Base-by-base conservation (phyloP, 2,888 invertebrate genomes). In the Boloria selene region DNA sequence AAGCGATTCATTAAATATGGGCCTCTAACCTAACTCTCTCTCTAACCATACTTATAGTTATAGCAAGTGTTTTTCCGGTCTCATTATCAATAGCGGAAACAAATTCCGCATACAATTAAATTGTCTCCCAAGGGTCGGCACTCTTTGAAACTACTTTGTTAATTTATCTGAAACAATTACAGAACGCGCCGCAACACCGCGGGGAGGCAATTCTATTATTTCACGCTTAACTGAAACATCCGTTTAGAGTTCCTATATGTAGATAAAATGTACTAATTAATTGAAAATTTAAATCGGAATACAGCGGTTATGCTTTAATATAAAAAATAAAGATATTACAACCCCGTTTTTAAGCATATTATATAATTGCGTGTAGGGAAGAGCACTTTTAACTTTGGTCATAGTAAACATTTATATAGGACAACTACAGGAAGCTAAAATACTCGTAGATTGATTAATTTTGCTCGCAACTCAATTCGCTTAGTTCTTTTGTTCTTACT, bases 161-260 rank as follows among this genome's bases (percentile, higher is more conserved):
- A 90, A 90, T 90, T 89, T 89, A 90, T 88, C 83, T 85, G 83
- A 87, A 87, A 87, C 87, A 89, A 91, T 91, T 90, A 90, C 82
- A 83, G 81, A 81, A 88, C 85, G 83, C 82, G 79, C 82, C 81
- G 67, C 84, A 81, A 81, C 77, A 77, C 82, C 77, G 73, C 81
- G 83, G 82, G 77, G 76, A 75, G 77, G 80, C 82, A 81, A 81
- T 87, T 85, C 78, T 82, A 83, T 87, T 87, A 84, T 84, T 84
- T 85, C 79, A 79, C 75, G 77, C 76, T 80, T 79, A 81, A 83
- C 79, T 82, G 78, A 81, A 83, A 80, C 74, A 69, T 63, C 70
- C 63, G 70, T 72, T 71, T 68, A 72, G 71, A 69, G 69, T 69
- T 68, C 72, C 62, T 49, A 45, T 65, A 60, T 58, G 50, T 47